Percentiles rank a stretch among this genome's conserved stretches.
These are phyloP conservation scores for Eupithecia dodoneata DNA, from an alignment of 2,888 invertebrate genomes.

Conservation along the genomic window DNA sequence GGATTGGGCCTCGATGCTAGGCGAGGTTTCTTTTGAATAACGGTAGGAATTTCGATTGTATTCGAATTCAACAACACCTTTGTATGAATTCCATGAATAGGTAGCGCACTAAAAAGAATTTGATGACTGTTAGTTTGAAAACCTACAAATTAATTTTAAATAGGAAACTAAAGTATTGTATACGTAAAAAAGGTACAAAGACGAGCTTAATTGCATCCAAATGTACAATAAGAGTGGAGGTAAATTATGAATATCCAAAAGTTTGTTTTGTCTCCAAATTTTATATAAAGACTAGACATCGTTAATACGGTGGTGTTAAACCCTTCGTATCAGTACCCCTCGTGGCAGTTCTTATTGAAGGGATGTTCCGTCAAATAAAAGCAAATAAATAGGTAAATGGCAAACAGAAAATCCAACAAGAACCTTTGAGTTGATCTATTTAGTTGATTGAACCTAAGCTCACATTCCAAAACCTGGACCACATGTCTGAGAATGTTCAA, in stretches of 20 bases:
- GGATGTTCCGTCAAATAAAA: not conserved
- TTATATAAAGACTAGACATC: too few relatives aligned
- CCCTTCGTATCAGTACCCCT: not conserved
- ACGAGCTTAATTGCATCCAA: not conserved
- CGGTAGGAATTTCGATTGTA: conserved; percentile 16
- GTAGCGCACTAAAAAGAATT: not conserved
- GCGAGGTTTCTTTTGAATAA: conserved; percentile 3
- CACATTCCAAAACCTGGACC: not conserved
- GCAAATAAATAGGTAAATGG: not conserved
- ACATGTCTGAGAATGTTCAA: conserved; percentile 6
- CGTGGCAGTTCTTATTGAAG: not conserved
- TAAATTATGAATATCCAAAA: not conserved
- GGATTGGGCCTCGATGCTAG: conserved; percentile 9
- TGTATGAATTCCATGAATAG: conserved; percentile 7
- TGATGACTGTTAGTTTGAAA: conserved; percentile 13
- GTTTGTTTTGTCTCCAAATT: too few relatives aligned
- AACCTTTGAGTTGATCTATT: not conserved
- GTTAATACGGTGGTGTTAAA: too few relatives aligned
- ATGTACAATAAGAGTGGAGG: not conserved
- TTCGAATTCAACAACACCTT: conserved; percentile 7
- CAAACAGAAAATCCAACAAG: not conserved
- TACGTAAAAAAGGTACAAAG: not conserved
- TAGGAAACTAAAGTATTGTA: not conserved
- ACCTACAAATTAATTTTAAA: not conserved
- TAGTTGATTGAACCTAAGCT: not conserved